Base-by-base conservation (phyloP, 2,888 invertebrate species). In the Cyclophora albipunctata region DNA sequence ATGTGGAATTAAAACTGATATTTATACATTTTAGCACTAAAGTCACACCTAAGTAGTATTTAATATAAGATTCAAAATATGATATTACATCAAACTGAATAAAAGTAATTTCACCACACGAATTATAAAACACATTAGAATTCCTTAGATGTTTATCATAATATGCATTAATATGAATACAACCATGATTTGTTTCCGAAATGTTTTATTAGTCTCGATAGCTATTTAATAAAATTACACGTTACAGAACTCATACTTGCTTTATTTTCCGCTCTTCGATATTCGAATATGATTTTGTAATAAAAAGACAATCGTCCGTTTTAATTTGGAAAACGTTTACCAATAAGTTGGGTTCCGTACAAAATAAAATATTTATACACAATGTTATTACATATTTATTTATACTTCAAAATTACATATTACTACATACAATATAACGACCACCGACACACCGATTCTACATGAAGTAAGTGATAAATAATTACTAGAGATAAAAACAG, bases 221-320 rank as follows among this genome's bases (percentile, higher is more conserved):
- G 83, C 76, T 81, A 82, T 87, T 85, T 81, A 78, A 78, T 68
- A 79, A 87, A 86, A 87, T 87, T 87, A 86, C 73, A 87, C 63
- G 84, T 81, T 85, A 73, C 77, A 71, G 67, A 78, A 75, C 73
- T 71, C 76, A 78, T 69, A 75, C 78, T 81, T 81, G 75, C 69
- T 83, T 85, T 84, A 81, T 85, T 85, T 84, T 84, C 71, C 75
- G 73, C 78, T 82, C 81, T 75, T 72, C 71, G 71, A 73, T 73
- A 81, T 81, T 78, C 78, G 73, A 79, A 78, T 81, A 80, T 74
- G 75, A 74, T 81, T 82, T 81, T 79, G 71, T 71, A 69, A 70
- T 73, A 77, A 79, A 75, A 75, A 72, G 64, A 67, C 63, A 66
- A 66, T 63, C 64, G 64, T 59, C 48, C 53, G 43, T 57, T 45